A percentile compares a stretch with the other conserved stretches of the same genome.
phyloP scores from a whole-genome alignment of 2,888 invertebrate species.

The Andrena praecox region DNA sequence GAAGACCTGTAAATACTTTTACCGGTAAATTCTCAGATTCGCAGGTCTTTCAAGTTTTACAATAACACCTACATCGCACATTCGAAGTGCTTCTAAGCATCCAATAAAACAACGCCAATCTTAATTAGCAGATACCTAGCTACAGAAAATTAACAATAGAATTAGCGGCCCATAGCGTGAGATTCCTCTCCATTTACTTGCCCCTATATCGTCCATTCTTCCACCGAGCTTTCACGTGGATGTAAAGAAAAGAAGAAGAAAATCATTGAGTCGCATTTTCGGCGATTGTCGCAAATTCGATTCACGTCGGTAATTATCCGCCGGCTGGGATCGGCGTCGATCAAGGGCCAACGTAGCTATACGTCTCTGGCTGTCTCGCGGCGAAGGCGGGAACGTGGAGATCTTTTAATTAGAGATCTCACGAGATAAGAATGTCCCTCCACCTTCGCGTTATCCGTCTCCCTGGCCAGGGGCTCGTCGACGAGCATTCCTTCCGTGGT shows the following conservation, averaged over 20 bases:
- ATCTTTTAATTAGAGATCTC: constrained; percentile 78
- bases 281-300: constrained; percentile 15
- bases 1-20: too few species aligned
- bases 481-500: constrained; percentile 62
- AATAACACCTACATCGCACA: too few species aligned
- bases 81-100: too few species aligned
- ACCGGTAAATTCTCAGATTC: too few species aligned
- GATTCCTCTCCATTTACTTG: too few species aligned
- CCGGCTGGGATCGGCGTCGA: constrained; percentile 49
- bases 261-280: constrained; percentile 2
- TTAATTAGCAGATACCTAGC: too few species aligned
- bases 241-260: neutral
- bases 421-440: constrained; percentile 66
- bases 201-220: too few species aligned
- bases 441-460: constrained; percentile 54
- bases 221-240: too few species aligned
- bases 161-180: too few species aligned
- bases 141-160: too few species aligned
- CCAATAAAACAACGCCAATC: too few species aligned
- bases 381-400: constrained; percentile 68
- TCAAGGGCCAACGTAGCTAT: constrained; percentile 39
- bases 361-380: constrained; percentile 41
- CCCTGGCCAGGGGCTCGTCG: constrained; percentile 17
- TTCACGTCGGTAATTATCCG: constrained; percentile 50
- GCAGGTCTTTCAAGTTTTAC: too few species aligned